Evolutionary conservation across 2,113 vertebrate species (phyloP), one percentile per base, ranked within the genome.

Genomic region (Tylochromis polylepis): DNA sequence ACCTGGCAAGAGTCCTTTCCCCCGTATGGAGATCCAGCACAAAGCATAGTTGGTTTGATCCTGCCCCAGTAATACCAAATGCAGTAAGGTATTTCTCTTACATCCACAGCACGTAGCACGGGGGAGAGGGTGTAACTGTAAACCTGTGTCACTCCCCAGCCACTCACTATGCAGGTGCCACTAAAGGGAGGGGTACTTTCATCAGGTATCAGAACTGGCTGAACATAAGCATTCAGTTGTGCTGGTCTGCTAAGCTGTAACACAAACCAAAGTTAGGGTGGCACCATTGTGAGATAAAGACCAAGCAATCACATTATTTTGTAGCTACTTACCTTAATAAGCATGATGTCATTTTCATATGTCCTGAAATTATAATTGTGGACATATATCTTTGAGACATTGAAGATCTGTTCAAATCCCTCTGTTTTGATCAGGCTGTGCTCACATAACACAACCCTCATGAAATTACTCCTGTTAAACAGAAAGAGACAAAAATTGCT

Each of bases 1-100:
- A 97, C 96, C 95, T 97, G 96, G 83, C 96, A 97, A 20, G 96
- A 96, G 80, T 97, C 96, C 92, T 96, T 97, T 60, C 96, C 96
- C 2, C 96, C 96, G 0, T 55, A 29, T 3, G 1, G 84, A 34
- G 92, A 94, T 51, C 96, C 96, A 14, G 96, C 96, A 84, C 96
- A 96, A 9, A 97, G 1, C 96, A 97, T 97, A 88, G 95, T 96
- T 8, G 83, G 0, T 1, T 91, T 96, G 89, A 96, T 87, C 79
- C 34, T 85, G 49, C 55, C 49, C 92, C 84, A 88, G 89, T 96
- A 96, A 85, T 90, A 95, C 57, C 86, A 92, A 0, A 2, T 3
- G 92, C 96, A 97, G 6, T 6, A 38, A 1, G 88, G 8, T 8
- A 91, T 77, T 46, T 57, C 49, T 7, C 16, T 79, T 65, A 97